phyloP scores from a whole-genome alignment of 2,113 vertebrate species.

The Sturnira hondurensis region DNA sequence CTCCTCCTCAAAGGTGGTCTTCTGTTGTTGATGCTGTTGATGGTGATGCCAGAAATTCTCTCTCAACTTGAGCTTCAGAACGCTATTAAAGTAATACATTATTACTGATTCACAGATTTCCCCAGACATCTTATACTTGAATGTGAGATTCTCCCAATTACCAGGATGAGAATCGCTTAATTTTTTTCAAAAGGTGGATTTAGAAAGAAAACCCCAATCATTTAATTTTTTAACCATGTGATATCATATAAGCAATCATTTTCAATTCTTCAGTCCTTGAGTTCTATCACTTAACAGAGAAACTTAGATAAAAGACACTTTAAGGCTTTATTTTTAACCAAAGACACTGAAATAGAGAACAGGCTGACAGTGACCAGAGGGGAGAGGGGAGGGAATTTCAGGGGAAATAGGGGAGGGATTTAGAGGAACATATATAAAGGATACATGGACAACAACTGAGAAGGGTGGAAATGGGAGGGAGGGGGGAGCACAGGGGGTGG shows the following conservation, averaged over 20 bases:
- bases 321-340: no score
- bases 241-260: neutral
- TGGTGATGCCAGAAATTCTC: neutral
- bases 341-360: no score
- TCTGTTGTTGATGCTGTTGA: neutral
- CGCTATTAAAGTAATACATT: constrained; percentile 43
- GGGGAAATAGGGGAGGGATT: no score
- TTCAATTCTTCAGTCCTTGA: constrained; percentile 12
- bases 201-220: neutral
- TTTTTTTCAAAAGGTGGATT: neutral
- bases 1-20: neutral
- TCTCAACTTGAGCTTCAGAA: neutral
- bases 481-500: no score
- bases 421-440: no score
- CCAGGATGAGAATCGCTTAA: neutral
- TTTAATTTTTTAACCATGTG: neutral
- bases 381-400: no score
- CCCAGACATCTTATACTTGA: neutral
- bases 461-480: no score
- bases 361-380: no score
- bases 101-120: neutral
- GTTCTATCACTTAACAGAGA: neutral
- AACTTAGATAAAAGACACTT: neutral
- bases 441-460: no score
- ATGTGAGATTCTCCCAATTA: neutral